These are phyloP conservation scores for Caerostris extrusa DNA, from an alignment of 1,140 invertebrate genomes.

Conservation along the genomic window DNA sequence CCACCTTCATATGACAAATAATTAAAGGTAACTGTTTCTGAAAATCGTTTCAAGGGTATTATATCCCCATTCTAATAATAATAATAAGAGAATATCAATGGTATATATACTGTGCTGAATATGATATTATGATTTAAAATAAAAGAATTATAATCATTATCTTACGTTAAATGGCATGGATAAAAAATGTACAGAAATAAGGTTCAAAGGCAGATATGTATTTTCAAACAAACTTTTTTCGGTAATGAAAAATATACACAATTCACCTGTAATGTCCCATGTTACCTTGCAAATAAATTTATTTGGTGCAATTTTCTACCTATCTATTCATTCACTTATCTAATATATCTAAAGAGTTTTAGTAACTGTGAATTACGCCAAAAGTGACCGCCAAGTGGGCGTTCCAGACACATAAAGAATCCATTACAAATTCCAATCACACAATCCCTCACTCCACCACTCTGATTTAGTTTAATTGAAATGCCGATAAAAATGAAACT, in stretches of 20 bases:
- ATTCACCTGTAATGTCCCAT: not conserved
- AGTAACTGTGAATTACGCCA: not conserved
- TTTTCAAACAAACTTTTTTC: not conserved
- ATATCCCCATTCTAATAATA: too few relatives aligned
- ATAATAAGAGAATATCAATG: too few relatives aligned
- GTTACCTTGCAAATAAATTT: not conserved
- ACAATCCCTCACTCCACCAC: not conserved
- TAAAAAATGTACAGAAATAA: too few relatives aligned
- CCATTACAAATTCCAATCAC: not conserved
- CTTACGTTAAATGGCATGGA: not conserved
- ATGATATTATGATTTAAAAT: too few relatives aligned
- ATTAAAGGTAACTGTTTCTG: too few relatives aligned
- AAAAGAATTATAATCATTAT: not conserved
- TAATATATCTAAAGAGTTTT: not conserved
- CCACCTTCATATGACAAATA: too few relatives aligned
- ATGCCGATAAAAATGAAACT: not conserved
- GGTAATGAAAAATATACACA: too few relatives aligned
- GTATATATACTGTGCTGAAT: too few relatives aligned
- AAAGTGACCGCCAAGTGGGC: not conserved
- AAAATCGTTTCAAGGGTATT: too few relatives aligned
- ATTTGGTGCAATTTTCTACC: not conserved
- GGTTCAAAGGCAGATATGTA: not conserved
- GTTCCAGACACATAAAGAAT: not conserved
- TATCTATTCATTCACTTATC: not conserved
- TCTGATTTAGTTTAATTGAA: conserved; percentile 25